phyloP scores from a whole-genome alignment of 2,797 vertebrate genomes.

The Chiroxiphia lanceolata region DNA sequence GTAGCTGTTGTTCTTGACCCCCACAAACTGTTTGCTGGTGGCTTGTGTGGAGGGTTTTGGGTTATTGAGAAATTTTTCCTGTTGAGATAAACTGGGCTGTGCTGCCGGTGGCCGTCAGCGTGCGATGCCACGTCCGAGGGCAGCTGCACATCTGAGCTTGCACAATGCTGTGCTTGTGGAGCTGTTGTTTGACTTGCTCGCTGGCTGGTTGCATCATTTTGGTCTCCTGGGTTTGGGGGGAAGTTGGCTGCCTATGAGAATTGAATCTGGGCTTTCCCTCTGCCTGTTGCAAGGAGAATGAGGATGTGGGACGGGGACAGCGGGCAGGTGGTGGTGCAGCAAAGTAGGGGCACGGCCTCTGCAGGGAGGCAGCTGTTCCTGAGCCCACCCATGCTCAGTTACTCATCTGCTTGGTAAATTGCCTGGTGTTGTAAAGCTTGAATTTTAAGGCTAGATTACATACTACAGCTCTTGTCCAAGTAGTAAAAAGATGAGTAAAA shows the following conservation, averaged over 20 bases:
- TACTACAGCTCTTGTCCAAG: conserved; percentile 5
- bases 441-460: neutral
- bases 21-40: neutral
- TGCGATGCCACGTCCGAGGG: neutral
- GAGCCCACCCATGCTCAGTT: neutral
- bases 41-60: neutral
- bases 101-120: neutral
- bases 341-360: neutral
- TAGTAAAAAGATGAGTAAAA: conserved; percentile 4
- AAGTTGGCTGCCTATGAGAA: neutral
- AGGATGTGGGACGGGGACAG: neutral
- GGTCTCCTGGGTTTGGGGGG: neutral
- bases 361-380: rapidly evolving
- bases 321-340: neutral
- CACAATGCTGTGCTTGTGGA: conserved; percentile 49
- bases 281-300: neutral
- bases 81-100: neutral
- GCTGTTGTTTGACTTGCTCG: neutral
- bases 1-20: neutral
- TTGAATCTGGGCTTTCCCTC: neutral
- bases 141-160: conserved; percentile 32
- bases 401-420: neutral
- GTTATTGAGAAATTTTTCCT: conserved; percentile 35
- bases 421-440: neutral
- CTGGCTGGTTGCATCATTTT: conserved; percentile 15